Evolutionary conservation across 2,113 vertebrate species (phyloP).

Genomic region (Crocuta crocuta): DNA sequence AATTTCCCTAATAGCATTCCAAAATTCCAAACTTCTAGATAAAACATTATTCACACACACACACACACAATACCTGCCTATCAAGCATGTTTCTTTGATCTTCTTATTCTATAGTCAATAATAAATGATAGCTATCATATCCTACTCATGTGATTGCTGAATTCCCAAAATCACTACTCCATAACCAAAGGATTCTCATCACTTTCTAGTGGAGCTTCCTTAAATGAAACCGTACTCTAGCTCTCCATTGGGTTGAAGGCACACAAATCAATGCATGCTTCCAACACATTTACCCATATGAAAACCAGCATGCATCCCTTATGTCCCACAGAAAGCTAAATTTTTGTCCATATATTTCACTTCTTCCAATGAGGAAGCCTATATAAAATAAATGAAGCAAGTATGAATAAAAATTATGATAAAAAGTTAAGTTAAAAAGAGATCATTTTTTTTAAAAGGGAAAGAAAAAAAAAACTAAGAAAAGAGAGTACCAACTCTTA

Average conservation of each 20-base stretch:
- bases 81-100: background rate
- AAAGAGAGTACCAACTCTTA: background rate
- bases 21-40: background rate
- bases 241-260: background rate
- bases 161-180: background rate
- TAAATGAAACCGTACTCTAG: background rate
- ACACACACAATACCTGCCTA: too few species aligned
- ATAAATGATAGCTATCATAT: background rate
- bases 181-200: background rate
- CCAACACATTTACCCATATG: background rate
- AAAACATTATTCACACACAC: background rate
- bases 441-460: background rate
- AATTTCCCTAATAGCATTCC: background rate
- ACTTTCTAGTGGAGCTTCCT: background rate
- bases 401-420: background rate
- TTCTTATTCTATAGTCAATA: background rate
- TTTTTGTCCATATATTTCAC: background rate
- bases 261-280: too few species aligned
- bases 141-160: background rate
- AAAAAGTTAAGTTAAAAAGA: background rate
- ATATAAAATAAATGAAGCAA: background rate
- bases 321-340: background rate
- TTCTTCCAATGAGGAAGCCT: background rate
- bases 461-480: background rate
- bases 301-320: background rate